Percentiles rank a stretch among this genome's conserved stretches.
Conservation (phyloP, 1,140 invertebrate species). For the Polypedilum vanderplanki region DNA sequence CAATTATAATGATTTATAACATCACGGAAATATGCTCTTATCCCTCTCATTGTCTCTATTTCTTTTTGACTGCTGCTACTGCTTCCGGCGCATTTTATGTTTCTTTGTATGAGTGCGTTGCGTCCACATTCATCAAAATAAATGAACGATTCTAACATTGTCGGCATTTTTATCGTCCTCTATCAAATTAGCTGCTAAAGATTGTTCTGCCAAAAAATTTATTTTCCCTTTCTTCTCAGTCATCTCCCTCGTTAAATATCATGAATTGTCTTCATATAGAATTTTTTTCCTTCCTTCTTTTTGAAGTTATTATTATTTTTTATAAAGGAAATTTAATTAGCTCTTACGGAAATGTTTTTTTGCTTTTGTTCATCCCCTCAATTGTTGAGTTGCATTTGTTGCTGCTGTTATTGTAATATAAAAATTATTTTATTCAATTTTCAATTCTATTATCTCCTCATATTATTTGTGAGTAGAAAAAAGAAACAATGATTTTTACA, state of each 20-base stretch:
- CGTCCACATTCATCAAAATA: background rate
- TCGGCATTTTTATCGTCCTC: constrained; percentile 4
- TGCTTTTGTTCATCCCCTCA: background rate
- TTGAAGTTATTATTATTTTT: background rate
- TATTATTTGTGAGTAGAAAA: no score
- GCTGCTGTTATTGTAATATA: background rate
- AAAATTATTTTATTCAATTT: background rate
- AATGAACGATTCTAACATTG: background rate
- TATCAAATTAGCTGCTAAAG: constrained; percentile 10
- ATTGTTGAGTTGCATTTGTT: background rate
- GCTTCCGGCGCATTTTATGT: background rate
- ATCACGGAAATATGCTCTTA: constrained; percentile 15
- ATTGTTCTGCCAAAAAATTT: background rate
- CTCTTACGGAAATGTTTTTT: background rate
- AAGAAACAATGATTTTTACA: no score
- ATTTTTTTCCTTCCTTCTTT: background rate
- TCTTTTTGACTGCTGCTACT: background rate
- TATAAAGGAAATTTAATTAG: constrained; percentile 11
- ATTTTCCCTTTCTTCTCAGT: background rate
- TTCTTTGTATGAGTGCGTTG: background rate
- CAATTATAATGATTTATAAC: constrained; percentile 14
- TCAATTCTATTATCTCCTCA: no score
- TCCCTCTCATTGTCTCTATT: background rate
- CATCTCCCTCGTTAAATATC: constrained; percentile 5
- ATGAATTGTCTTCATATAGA: background rate